Evolutionary conservation across 2,113 vertebrate species (phyloP).

Genomic region (Aegotheles bennettii): DNA sequence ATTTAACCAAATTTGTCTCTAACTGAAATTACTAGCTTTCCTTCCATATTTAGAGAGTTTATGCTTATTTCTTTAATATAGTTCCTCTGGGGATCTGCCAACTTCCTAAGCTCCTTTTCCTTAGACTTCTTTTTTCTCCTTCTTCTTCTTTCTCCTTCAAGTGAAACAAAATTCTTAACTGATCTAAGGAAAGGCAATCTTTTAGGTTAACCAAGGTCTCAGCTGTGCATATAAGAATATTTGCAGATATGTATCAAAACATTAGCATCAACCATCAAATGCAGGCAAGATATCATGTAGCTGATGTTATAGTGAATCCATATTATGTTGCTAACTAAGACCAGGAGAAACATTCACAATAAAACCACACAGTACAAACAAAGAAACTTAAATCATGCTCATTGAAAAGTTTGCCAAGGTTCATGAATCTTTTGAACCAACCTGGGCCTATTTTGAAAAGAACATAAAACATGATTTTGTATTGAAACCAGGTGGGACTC

Average conservation of each 20-base stretch:
- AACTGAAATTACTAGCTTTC: not conserved
- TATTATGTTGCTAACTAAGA: conserved; percentile 13
- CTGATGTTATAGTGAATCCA: conserved; percentile 5
- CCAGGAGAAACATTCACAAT: conserved; percentile 7
- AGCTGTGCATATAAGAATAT: not conserved
- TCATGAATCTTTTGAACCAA: conserved; percentile 53
- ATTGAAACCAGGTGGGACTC: conserved; percentile 57
- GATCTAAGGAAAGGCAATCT: not conserved
- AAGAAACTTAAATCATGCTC: conserved; percentile 35
- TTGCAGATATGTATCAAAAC: conserved; percentile 28
- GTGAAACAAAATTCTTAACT: conserved; percentile 12
- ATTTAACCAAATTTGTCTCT: not conserved
- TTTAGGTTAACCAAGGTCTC: not conserved
- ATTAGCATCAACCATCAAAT: conserved; percentile 14
- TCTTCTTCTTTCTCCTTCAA: conserved; percentile 29
- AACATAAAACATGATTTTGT: conserved; percentile 39
- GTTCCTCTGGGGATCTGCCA: not conserved
- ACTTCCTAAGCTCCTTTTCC: not conserved
- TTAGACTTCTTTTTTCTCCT: not conserved
- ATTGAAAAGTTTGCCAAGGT: conserved; percentile 40
- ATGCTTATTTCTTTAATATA: not conserved
- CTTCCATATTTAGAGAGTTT: not conserved
- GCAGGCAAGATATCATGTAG: not conserved
- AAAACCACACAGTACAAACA: conserved; percentile 49
- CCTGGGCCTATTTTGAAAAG: conserved; percentile 13